Conservation (phyloP, 92 coral and sea anemone genomes). For the Parazoanthus swiftii region DNA sequence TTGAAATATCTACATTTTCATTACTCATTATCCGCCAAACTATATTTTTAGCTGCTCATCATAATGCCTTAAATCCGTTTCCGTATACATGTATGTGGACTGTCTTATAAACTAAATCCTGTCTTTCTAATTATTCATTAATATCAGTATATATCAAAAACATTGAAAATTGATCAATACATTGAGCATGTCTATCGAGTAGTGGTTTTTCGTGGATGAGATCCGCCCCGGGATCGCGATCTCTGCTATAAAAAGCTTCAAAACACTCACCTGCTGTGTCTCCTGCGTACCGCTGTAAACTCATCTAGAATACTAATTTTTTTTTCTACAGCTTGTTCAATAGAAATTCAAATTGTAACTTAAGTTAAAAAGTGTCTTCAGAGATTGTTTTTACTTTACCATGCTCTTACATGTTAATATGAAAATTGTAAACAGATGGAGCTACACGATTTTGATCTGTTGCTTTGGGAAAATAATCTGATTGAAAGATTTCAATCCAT, state of each 20-base stretch:
- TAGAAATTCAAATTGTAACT: conserved; percentile 8
- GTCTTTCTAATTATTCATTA: conserved; percentile 10
- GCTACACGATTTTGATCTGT: not conserved
- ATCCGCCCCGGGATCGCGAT: conserved; percentile 20
- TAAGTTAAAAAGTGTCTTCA: conserved; percentile 11
- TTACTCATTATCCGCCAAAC: not conserved
- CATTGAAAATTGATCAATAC: conserved; percentile 11
- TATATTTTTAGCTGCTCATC: conserved; percentile 15
- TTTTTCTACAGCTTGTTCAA: conserved; percentile 5
- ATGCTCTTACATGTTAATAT: conserved; percentile 11
- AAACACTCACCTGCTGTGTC: conserved; percentile 12
- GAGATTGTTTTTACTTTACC: conserved; percentile 15
- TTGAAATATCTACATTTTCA: not conserved
- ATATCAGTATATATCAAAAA: conserved; percentile 13
- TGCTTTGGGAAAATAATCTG: conserved; percentile 3
- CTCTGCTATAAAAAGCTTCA: conserved; percentile 12
- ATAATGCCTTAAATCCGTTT: conserved; percentile 12
- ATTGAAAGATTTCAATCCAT: conserved; percentile 1
- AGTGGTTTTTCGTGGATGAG: conserved; percentile 12
- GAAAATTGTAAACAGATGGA: conserved; percentile 10
- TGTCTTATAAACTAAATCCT: conserved; percentile 14
- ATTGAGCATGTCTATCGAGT: conserved; percentile 13
- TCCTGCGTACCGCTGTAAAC: conserved; percentile 5
- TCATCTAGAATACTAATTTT: conserved; percentile 8
- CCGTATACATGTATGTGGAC: conserved; percentile 17